These are phyloP conservation scores for Triops longicaudatus DNA, from an alignment of 1,140 invertebrate species.

Conservation along the genomic window DNA sequence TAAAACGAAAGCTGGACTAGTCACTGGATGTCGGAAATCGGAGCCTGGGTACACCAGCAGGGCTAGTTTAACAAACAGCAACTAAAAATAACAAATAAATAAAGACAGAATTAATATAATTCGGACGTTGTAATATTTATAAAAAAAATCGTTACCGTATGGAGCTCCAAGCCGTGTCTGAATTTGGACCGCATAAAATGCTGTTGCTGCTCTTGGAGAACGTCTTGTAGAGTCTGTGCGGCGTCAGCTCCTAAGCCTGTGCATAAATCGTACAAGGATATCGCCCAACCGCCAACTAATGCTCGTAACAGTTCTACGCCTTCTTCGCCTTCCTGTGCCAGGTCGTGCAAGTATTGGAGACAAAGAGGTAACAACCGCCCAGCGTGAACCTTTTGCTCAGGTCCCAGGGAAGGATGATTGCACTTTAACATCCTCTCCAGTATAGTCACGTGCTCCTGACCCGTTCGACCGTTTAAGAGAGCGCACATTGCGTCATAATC, in stretches of 20 bases:
- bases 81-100: constrained; percentile 41
- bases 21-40: constrained; percentile 77
- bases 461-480: constrained; percentile 50
- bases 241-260: neutral
- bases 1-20: constrained; percentile 71
- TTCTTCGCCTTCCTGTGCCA: constrained; percentile 40
- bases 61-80: constrained; percentile 70
- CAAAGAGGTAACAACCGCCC: constrained; percentile 60
- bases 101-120: constrained; percentile 25
- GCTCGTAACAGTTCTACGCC: constrained; percentile 16
- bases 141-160: neutral
- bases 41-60: constrained; percentile 73
- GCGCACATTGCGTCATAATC: constrained; percentile 56
- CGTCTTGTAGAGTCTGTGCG: neutral
- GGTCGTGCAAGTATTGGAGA: constrained; percentile 63
- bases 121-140: neutral
- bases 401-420: constrained; percentile 65
- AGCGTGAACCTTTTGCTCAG: constrained; percentile 66
- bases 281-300: neutral
- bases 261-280: neutral
- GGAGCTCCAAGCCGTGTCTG: neutral
- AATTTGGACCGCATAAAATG: neutral
- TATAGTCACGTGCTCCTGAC: constrained; percentile 56
- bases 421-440: constrained; percentile 75
- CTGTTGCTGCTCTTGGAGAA: neutral